Base-by-base conservation (phyloP, 2,888 invertebrate genomes). In the Erebia palarica region DNA sequence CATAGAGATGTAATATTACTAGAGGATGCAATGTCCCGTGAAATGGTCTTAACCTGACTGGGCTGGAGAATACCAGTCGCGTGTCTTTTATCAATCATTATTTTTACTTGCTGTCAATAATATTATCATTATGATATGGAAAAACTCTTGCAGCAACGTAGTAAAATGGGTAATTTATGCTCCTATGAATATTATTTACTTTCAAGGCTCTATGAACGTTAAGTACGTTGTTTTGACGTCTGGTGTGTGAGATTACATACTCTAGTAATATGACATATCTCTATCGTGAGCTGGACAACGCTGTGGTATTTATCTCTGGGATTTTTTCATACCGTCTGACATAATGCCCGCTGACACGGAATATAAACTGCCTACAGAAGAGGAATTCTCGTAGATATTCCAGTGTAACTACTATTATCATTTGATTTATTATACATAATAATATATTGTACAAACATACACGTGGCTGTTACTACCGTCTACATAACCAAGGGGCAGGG, bases 311-410 rank as follows among this genome's bases (percentile, higher is more conserved):
- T 71, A 69, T 69, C 63, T 71, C 70, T 13, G 49, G 66, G 68
- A 63, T 78, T 81, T 79, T 81, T 79, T 77, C 76, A 77, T 77
- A 76, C 77, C 77, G 76, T 77, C 76, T 83, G 85, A 84, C 84
- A 85, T 86, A 86, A 87, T 86, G 86, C 86, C 85, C 86, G 84
- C 82, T 86, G 87, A 86, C 85, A 86, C 84, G 79, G 78, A 79
- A 85, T 84, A 86, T 83, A 86, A 71, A 73, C 73, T 75, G 65
- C 65, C 70, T 66, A 64, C 65, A 61, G 59, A 64, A 71, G 59
- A 68, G 69, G 21, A 71, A 51, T n/a, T n/a, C 5, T 13, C 51
- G 44, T n/a, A 53, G n/a, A 53, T 16, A 53, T 53, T 53, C 16
- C 8, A 9, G 16, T 18, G 53, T 53, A 53, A n/a, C n/a, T 8